Evolutionary conservation across 30 jellyfish, hydroid and myxozoan genomes (phyloP).

Genomic region (Aurelia coerulea): DNA sequence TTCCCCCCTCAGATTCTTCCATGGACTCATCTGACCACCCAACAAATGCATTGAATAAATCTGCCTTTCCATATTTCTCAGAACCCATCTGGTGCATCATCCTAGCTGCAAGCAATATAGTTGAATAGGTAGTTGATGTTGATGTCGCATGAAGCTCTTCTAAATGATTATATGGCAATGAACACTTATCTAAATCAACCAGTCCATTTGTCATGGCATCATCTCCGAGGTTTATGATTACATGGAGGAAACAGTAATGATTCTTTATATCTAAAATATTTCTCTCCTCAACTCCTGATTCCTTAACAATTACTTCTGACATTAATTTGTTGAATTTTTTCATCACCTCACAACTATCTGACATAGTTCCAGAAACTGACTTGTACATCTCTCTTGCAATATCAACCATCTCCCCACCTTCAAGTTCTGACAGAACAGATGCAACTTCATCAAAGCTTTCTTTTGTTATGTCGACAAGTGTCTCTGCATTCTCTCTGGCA

Average conservation of each 20-base stretch:
- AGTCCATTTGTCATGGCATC: not conserved
- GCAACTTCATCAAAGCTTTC: no score
- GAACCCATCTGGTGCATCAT: slow-evolving; percentile 39
- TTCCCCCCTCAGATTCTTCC: not conserved
- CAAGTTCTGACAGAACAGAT: no score
- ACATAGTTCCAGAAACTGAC: not conserved
- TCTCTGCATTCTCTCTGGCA: no score
- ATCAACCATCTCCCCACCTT: no score
- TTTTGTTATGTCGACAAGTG: no score
- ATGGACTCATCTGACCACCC: not conserved
- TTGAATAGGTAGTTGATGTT: slow-evolving; percentile 10
- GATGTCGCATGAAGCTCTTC: slow-evolving; percentile 8
- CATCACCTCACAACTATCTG: slow-evolving; percentile 14
- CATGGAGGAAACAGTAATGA: slow-evolving; percentile 21
- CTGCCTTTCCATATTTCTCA: slow-evolving; percentile 18
- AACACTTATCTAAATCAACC: slow-evolving; percentile 23
- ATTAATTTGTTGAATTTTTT: slow-evolving; percentile 1
- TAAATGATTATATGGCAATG: not conserved
- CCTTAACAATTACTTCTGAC: no score
- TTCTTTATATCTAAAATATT: not conserved
- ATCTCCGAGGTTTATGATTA: slow-evolving; percentile 26
- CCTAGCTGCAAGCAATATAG: slow-evolving; percentile 19
- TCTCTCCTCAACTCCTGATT: not conserved
- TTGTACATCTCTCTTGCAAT: slow-evolving; percentile 2
- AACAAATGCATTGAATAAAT: slow-evolving; percentile 13